Percentiles rank a stretch among this genome's conserved stretches.
Evolutionary conservation across 1,140 invertebrate genomes (phyloP).

Genomic region (Leucophenga varia): DNA sequence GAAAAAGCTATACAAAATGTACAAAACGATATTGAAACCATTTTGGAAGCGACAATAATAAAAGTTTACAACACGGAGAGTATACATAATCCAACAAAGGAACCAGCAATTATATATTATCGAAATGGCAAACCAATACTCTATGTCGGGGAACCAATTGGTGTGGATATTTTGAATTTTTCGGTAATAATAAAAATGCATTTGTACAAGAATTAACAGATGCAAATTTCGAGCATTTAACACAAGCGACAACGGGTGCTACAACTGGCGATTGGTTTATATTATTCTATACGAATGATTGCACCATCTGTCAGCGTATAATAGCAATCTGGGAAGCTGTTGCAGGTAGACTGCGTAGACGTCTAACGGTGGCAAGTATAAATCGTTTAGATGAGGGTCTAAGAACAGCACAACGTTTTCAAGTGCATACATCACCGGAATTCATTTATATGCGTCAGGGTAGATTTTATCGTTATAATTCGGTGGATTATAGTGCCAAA

Average conservation of each 20-base stretch:
- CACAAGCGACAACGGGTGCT: slow-evolving; percentile 85
- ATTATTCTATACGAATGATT: slow-evolving; percentile 77
- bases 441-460: slow-evolving; percentile 80
- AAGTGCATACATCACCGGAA: slow-evolving; percentile 71
- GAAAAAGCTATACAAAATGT: slow-evolving; percentile 67
- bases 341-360: slow-evolving; percentile 69
- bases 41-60: slow-evolving; percentile 69
- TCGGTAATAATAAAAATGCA: slow-evolving; percentile 72
- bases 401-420: slow-evolving; percentile 73
- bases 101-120: slow-evolving; percentile 77
- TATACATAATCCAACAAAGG: slow-evolving; percentile 67
- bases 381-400: slow-evolving; percentile 69
- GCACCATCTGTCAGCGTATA: slow-evolving; percentile 72
- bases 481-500: slow-evolving; percentile 71
- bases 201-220: slow-evolving; percentile 77
- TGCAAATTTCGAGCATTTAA: slow-evolving; percentile 88
- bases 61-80: slow-evolving; percentile 66
- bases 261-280: slow-evolving; percentile 94
- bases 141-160: slow-evolving; percentile 70
- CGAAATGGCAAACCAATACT: slow-evolving; percentile 75
- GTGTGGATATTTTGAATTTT: slow-evolving; percentile 68
- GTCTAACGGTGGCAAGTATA: slow-evolving; percentile 76
- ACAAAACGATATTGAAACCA: slow-evolving; percentile 71
- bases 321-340: slow-evolving; percentile 78
- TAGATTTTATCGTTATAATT: slow-evolving; percentile 79